Percentiles rank a stretch among this genome's conserved stretches.
These are phyloP conservation scores for Paguma larvata DNA, from an alignment of 2,797 vertebrate species.

Conservation along the genomic window DNA sequence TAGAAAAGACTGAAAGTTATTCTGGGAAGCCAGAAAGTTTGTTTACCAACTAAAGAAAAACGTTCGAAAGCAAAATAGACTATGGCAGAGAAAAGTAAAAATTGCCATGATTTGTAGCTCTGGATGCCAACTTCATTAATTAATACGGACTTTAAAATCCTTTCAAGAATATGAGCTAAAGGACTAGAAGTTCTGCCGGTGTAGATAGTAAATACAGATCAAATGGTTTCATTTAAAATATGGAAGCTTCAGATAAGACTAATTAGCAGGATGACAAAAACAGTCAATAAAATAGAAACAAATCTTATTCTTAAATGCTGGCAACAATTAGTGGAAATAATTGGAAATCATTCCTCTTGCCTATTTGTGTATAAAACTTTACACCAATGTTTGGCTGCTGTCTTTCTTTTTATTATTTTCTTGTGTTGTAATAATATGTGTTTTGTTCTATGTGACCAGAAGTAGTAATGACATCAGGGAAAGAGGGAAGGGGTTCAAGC, in stretches of 20 bases:
- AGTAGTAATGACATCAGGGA: background rate
- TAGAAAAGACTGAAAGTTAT: constrained; percentile 15
- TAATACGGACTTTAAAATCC: constrained; percentile 69
- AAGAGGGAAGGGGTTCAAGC: background rate
- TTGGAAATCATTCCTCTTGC: constrained; percentile 36
- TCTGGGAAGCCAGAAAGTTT: constrained; percentile 40
- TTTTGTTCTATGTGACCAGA: background rate
- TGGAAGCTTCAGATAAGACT: constrained; percentile 74
- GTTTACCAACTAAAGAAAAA: constrained; percentile 54
- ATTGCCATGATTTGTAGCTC: constrained; percentile 42
- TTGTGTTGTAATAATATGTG: background rate
- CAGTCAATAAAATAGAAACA: constrained; percentile 73
- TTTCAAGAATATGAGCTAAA: constrained; percentile 71
- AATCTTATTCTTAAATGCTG: constrained; percentile 65
- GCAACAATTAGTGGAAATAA: constrained; percentile 69
- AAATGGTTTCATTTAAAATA: constrained; percentile 71
- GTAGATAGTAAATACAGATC: constrained; percentile 65
- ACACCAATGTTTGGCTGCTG: background rate
- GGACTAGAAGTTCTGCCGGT: constrained; percentile 33
- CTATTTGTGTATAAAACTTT: background rate
- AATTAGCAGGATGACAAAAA: constrained; percentile 74
- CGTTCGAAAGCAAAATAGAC: constrained; percentile 53
- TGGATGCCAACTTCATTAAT: constrained; percentile 71
- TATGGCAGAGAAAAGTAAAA: constrained; percentile 63
- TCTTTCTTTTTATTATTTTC: background rate